These are phyloP conservation scores for Cercocebus atys DNA, from an alignment of 2,113 vertebrate genomes.

Conservation along the genomic window DNA sequence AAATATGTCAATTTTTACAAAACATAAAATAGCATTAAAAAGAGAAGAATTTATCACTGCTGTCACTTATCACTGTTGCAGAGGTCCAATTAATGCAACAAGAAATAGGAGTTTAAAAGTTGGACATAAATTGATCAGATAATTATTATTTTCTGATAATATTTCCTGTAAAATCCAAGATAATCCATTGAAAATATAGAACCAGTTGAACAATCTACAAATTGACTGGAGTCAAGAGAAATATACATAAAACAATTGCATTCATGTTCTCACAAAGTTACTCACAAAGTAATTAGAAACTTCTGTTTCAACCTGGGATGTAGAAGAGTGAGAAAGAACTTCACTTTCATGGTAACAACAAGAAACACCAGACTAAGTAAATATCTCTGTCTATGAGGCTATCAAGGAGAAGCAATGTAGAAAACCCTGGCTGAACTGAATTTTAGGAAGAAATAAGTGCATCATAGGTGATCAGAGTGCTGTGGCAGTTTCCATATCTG, in stretches of 20 bases:
- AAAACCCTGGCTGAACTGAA: background rate
- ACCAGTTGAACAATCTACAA: background rate
- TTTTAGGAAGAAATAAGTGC: background rate
- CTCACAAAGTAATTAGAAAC: background rate
- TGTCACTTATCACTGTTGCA: background rate
- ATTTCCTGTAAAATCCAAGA: background rate
- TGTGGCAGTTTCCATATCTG: background rate
- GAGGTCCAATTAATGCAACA: background rate
- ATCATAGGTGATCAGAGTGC: background rate
- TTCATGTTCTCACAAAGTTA: background rate
- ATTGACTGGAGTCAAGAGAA: background rate
- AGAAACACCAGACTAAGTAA: background rate
- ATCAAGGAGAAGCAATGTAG: background rate
- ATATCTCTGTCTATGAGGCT: background rate
- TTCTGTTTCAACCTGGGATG: background rate
- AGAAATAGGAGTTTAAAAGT: background rate
- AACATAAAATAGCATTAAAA: background rate
- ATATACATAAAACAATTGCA: background rate
- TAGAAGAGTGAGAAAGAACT: background rate
- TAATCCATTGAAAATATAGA: background rate
- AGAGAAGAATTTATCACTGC: background rate
- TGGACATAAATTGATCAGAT: background rate
- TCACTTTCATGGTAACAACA: background rate
- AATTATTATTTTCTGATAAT: background rate
- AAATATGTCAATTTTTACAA: background rate